Evolutionary conservation across 2,797 vertebrate genomes (phyloP).

Genomic region (Knipowitschia caucasica): DNA sequence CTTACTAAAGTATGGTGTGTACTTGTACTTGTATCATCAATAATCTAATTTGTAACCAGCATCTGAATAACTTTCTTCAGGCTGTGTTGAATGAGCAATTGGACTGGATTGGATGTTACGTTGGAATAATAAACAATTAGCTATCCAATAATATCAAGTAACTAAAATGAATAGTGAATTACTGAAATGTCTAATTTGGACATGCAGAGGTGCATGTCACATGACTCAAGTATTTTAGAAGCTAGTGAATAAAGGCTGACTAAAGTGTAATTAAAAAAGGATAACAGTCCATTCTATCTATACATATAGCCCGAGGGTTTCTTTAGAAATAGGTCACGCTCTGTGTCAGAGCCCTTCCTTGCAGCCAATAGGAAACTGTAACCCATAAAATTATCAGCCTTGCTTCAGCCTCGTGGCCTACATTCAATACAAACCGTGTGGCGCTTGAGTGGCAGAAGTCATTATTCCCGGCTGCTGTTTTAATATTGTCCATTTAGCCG

Average conservation of each 20-base stretch:
- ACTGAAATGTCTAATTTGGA: neutral
- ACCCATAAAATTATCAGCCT: conserved; percentile 80
- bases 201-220: conserved; percentile 38
- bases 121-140: neutral
- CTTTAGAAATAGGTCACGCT: conserved; percentile 84
- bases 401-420: conserved; percentile 80
- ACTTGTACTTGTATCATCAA: too few relatives aligned
- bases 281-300: conserved; percentile 82
- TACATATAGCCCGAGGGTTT: conserved; percentile 72
- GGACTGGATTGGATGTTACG: neutral
- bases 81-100: too few relatives aligned
- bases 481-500: conserved; percentile 82
- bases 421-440: conserved; percentile 74
- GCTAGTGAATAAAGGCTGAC: conserved; percentile 72
- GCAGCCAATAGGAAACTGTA: conserved; percentile 78
- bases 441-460: conserved; percentile 80
- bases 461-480: conserved; percentile 79
- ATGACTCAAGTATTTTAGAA: conserved; percentile 55
- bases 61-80: too few relatives aligned
- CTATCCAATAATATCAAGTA: neutral
- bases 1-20: too few relatives aligned
- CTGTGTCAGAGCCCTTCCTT: conserved; percentile 79
- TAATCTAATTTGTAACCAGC: too few relatives aligned
- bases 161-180: conserved; percentile 10
- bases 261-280: conserved; percentile 86